Base-by-base conservation (phyloP, 1,140 invertebrate genomes). In the Caenorhabditis remanei region DNA sequence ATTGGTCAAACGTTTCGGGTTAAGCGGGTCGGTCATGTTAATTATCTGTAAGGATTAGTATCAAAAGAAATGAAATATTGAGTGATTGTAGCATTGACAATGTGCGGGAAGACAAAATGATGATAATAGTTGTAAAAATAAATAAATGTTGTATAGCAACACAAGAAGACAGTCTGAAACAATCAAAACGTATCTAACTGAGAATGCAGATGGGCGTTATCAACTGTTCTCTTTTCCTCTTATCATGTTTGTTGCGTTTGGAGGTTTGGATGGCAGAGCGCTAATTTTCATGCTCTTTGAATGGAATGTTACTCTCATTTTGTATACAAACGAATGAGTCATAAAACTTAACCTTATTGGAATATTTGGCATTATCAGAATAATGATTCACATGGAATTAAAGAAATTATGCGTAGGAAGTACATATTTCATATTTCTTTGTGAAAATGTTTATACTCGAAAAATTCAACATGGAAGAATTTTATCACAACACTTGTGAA, bases 11-110 rank as follows among this genome's bases (percentile, higher is more conserved):
- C 41, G 41, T n/a, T 11, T 46, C 6, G 67, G 43, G 9, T 75
- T 48, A 11, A 75, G 67, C 0, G 67, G 67, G 41, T 75, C 67
- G 19, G 67, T 48, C 67, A 75, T 75, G n/a, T 11, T 53, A 14
- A 21, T 21, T 19, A 58, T 58, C 56, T 58, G 16, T 5, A 21
- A 58, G 5, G 16, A 58, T n/a, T n/a, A 58, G 8, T 8, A 32
- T 32, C 32, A 32, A 1, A 32, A 2, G 32, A 32, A 32, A 32
- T 32, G 32, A 32, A 32, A 32, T 1, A 32, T 32, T 32, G 32
- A 32, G 56, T n/a, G n/a, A 5, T 9, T 19, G 8, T 0, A 58
- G 21, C 14, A n/a, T n/a, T 5, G 56, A 58, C n/a, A 19, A 58
- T 21, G 11, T 16, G 9, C 50, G 50, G 50, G 50, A 58, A n/a